These are phyloP conservation scores for Hydractinia symbiolongicarpus DNA, from an alignment of 30 jellyfish, hydroid and myxozoan genomes.

Conservation along the genomic window DNA sequence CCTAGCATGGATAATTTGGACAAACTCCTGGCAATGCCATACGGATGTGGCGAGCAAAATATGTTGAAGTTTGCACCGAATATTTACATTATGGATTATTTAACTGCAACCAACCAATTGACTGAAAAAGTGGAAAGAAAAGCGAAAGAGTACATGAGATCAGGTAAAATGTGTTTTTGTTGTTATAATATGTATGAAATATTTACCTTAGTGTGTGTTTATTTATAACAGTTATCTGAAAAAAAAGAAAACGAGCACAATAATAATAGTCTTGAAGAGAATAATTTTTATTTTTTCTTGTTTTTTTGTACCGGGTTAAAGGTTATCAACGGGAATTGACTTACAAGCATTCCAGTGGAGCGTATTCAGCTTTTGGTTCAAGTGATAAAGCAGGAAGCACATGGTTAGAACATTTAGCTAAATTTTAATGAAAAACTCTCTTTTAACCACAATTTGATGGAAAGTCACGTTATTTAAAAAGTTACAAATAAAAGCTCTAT, in stretches of 20 bases:
- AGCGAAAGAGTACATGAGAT: constrained; percentile 46
- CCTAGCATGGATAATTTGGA: constrained; percentile 59
- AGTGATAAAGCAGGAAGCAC: constrained; percentile 62
- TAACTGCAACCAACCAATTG: constrained; percentile 46
- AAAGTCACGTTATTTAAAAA: too few relatives aligned
- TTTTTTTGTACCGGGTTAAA: not conserved
- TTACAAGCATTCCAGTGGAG: constrained; percentile 55
- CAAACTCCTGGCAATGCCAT: constrained; percentile 66
- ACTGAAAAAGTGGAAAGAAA: constrained; percentile 38
- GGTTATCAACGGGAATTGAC: constrained; percentile 82
- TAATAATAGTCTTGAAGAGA: not conserved
- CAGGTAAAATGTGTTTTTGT: constrained; percentile 30
- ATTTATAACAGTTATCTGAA: not conserved
- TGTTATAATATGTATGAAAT: not conserved
- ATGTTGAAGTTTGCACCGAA: constrained; percentile 84
- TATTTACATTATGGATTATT: constrained; percentile 56
- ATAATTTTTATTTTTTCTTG: not conserved
- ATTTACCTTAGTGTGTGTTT: not conserved
- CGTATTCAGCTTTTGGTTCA: constrained; percentile 64
- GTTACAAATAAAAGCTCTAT: too few relatives aligned
- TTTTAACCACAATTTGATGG: too few relatives aligned
- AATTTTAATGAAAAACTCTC: too few relatives aligned
- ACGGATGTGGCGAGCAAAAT: constrained; percentile 88
- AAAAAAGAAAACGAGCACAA: not conserved
- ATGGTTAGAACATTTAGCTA: constrained; percentile 30